Evolutionary conservation across 2,797 vertebrate species (phyloP), one percentile per base, ranked within the genome.

Genomic region (Loriculus beryllinus): DNA sequence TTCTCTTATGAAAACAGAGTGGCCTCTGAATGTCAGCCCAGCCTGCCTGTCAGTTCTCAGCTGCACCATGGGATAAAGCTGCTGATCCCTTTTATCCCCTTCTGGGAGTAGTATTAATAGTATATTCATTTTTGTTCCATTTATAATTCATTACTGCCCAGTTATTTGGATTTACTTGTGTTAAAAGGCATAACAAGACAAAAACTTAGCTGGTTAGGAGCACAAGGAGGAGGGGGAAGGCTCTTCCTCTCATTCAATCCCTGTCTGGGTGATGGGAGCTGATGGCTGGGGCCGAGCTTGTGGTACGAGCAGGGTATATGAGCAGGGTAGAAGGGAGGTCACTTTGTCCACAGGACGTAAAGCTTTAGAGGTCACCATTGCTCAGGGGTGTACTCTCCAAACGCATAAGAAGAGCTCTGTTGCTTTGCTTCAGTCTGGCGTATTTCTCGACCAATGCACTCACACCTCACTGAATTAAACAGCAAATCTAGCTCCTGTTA

Each of bases 51-150:
- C 93, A 95, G 93, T 95, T 95, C 95, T 97, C 95, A 96, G 92
- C 95, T 96, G 92, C 94, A 93, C 93, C 93, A 90, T 45, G 92
- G 96, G 96, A 97, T 96, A 95, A 96, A 96, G 92, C 95, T 92
- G 64, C 96, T 97, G 95, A 96, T 96, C 96, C 93, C 88, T 95
- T 96, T 95, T 96, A 95, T 96, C 95, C 93, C 82, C 95, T 96
- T 95, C 93, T 95, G 96, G 95, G 95, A 96, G 95, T 77, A 76
- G 78, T 95, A 96, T 97, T 96, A 96, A 96, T 96, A 96, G 94
- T 96, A 96, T 94, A 95, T 92, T 96, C 93, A 96, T 96, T 97
- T 96, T 97, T 96, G 90, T 93, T 94, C 94, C 95, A 95, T 97
- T 95, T 97, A 96, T 96, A 96, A 95, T 96, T 96, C 96, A 96